phyloP scores from a whole-genome alignment of 2,888 invertebrate species.

The Toxonevra muliebris region DNA sequence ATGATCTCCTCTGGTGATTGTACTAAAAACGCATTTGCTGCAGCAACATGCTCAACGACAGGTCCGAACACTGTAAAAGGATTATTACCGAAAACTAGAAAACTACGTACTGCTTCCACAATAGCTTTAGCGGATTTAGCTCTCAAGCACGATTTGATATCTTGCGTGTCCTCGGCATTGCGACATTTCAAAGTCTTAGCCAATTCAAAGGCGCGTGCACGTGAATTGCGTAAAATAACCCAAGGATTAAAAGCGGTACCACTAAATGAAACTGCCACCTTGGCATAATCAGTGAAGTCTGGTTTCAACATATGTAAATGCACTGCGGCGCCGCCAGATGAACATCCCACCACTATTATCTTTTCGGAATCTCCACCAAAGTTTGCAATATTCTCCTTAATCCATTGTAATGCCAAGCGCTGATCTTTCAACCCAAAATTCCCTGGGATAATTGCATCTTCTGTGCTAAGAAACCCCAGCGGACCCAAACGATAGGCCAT shows the following conservation, averaged over 20 bases:
- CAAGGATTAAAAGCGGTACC: constrained; percentile 74
- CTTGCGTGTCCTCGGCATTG: constrained; percentile 62
- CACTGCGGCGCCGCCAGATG: constrained; percentile 79
- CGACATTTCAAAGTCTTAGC: constrained; percentile 74
- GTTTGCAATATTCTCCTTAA: constrained; percentile 73
- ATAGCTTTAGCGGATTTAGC: constrained; percentile 71
- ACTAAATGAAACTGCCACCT: constrained; percentile 69
- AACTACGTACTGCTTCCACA: constrained; percentile 65
- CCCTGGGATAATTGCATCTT: constrained; percentile 74
- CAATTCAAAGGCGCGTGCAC: constrained; percentile 71
- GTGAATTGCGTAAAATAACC: constrained; percentile 67
- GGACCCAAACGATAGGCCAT: constrained; percentile 79
- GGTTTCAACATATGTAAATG: constrained; percentile 77
- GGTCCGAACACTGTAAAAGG: constrained; percentile 80
- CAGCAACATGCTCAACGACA: constrained; percentile 69
- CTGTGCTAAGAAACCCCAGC: constrained; percentile 79
- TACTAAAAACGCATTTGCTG: constrained; percentile 71
- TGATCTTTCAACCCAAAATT: constrained; percentile 82
- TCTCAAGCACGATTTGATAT: constrained; percentile 73
- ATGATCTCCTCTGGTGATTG: constrained; percentile 74
- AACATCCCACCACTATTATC: constrained; percentile 75
- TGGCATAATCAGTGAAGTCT: constrained; percentile 40
- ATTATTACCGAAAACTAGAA: constrained; percentile 69
- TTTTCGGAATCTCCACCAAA: constrained; percentile 79
- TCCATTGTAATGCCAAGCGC: constrained; percentile 75